phyloP scores from a whole-genome alignment of 1,140 invertebrate genomes.

The Helicoverpa armigera region DNA sequence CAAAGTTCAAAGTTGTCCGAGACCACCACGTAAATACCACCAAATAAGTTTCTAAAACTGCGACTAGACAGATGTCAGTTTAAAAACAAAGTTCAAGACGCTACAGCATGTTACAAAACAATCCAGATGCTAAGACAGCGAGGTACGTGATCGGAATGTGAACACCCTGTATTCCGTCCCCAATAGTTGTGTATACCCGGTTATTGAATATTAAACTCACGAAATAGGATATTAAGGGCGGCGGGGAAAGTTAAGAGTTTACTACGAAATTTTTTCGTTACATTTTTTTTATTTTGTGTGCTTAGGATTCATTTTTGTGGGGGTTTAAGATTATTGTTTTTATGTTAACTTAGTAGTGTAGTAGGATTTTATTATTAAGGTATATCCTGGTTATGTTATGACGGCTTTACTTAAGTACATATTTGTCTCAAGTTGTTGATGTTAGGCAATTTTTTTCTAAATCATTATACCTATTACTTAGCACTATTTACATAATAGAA shows the following conservation, averaged over 20 bases:
- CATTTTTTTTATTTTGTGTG: constrained; percentile 17
- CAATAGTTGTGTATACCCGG: constrained; percentile 65
- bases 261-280: constrained; percentile 50
- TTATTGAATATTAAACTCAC: constrained; percentile 76
- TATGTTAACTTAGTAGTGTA: not conserved
- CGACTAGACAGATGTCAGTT: constrained; percentile 61
- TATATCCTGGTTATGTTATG: too few relatives aligned
- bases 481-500: not conserved
- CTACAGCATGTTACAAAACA: constrained; percentile 74
- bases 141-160: constrained; percentile 70
- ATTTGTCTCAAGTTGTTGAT: too few relatives aligned
- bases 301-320: not conserved
- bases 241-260: constrained; percentile 56
- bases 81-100: constrained; percentile 70
- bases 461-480: too few relatives aligned
- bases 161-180: constrained; percentile 46
- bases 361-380: too few relatives aligned
- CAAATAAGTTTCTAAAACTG: constrained; percentile 61
- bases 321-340: not conserved
- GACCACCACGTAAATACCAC: constrained; percentile 42
- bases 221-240: constrained; percentile 58
- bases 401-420: too few relatives aligned
- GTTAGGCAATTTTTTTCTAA: not conserved
- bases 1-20: constrained; percentile 37
- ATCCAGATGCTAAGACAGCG: constrained; percentile 78